These are phyloP conservation scores for Serranus cabrilla DNA, from an alignment of 2,797 vertebrate species.

Conservation along the genomic window DNA sequence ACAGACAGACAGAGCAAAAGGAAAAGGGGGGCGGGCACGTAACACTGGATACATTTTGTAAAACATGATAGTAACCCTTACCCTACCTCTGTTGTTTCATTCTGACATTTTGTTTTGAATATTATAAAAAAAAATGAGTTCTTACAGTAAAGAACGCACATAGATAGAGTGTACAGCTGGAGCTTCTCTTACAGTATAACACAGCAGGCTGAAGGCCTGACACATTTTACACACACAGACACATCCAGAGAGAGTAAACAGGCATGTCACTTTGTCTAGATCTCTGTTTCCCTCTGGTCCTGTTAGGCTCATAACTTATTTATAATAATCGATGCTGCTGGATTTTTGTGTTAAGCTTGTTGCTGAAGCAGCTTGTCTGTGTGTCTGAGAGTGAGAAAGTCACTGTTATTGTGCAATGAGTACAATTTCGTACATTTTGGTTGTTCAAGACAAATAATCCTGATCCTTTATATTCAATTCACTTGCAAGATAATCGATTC, in stretches of 20 bases:
- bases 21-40: too few species aligned
- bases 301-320: conserved; percentile 67
- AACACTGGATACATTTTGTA: too few species aligned
- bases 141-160: too few species aligned
- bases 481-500: background rate
- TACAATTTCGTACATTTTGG: background rate
- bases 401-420: background rate
- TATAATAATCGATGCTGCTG: conserved; percentile 42
- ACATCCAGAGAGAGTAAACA: conserved; percentile 2
- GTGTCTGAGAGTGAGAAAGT: conserved; percentile 6
- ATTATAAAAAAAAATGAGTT: too few species aligned
- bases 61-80: too few species aligned
- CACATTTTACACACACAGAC: background rate
- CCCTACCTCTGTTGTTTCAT: too few species aligned
- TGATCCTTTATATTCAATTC: background rate
- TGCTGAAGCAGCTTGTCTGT: conserved; percentile 10
- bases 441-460: background rate
- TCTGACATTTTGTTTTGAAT: too few species aligned
- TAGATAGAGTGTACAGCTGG: too few species aligned
- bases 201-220: background rate
- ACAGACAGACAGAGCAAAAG: too few species aligned
- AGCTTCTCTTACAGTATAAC: background rate
- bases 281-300: conserved; percentile 25
- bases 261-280: conserved; percentile 39
- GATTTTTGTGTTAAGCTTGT: conserved; percentile 31